Evolutionary conservation across 2,888 invertebrate species (phyloP).

Genomic region (Drosophila quasianomalipes): DNA sequence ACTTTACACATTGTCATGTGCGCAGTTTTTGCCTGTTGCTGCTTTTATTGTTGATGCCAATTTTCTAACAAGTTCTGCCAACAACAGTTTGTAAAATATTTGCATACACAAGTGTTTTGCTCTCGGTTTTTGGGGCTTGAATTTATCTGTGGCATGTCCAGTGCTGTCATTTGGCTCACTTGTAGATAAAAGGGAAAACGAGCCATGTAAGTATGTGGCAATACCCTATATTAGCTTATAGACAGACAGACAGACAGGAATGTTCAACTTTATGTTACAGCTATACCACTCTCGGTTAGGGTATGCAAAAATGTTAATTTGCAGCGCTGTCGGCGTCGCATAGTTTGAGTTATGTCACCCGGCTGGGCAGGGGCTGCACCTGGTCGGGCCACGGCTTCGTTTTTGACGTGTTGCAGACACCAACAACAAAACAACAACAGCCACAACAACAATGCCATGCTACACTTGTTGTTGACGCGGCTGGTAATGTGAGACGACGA

Average conservation of each 20-base stretch:
- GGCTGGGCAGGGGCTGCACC: slow-evolving; percentile 53
- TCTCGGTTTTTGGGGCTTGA: slow-evolving; percentile 19
- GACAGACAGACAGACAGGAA: not conserved
- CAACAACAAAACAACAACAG: slow-evolving; percentile 36
- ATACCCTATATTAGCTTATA: slow-evolving; percentile 17
- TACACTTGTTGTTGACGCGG: slow-evolving; percentile 62
- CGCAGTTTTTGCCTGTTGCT: slow-evolving; percentile 37
- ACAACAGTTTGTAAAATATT: slow-evolving; percentile 65
- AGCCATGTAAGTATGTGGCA: slow-evolving; percentile 5
- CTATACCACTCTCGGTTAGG: slow-evolving; percentile 13
- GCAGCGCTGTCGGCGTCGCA: slow-evolving; percentile 24
- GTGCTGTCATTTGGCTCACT: slow-evolving; percentile 25
- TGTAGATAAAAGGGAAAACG: slow-evolving; percentile 32
- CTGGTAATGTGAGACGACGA: slow-evolving; percentile 54
- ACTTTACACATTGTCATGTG: slow-evolving; percentile 78
- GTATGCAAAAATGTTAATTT: slow-evolving; percentile 41
- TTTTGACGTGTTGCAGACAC: slow-evolving; percentile 62
- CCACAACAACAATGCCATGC: slow-evolving; percentile 49
- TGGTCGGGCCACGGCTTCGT: slow-evolving; percentile 36
- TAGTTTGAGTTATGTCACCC: slow-evolving; percentile 67
- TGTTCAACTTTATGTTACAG: not conserved
- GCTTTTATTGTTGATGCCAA: slow-evolving; percentile 43
- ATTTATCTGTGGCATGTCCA: slow-evolving; percentile 50
- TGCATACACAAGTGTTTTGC: slow-evolving; percentile 73
- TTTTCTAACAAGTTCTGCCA: slow-evolving; percentile 79